Percentiles rank a stretch among this genome's conserved stretches.
These are phyloP conservation scores for Micrasema longulum DNA, from an alignment of 1,140 invertebrate species.

Conservation along the genomic window DNA sequence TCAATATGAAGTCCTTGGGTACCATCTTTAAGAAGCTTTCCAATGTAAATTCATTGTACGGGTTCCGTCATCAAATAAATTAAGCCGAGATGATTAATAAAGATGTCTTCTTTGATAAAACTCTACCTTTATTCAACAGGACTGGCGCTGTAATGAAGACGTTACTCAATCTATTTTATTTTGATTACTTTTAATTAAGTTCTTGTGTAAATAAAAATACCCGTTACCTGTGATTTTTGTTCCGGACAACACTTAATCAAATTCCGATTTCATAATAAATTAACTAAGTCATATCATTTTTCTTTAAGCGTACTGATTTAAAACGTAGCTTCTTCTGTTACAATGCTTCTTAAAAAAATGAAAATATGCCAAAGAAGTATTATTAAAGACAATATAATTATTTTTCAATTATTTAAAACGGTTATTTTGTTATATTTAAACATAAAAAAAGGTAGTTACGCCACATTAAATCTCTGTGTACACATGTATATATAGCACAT, in stretches of 20 bases:
- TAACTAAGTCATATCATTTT: slow-evolving; percentile 14
- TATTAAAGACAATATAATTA: too few species aligned
- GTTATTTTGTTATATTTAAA: too few species aligned
- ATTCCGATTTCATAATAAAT: slow-evolving; percentile 14
- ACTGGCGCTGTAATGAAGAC: slow-evolving; percentile 16
- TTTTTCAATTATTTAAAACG: too few species aligned
- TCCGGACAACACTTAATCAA: slow-evolving; percentile 16
- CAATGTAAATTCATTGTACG: neutral
- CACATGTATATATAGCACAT: too few species aligned
- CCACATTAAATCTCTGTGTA: too few species aligned
- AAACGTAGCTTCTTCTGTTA: too few species aligned
- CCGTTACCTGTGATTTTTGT: slow-evolving; percentile 8
- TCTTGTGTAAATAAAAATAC: slow-evolving; percentile 31
- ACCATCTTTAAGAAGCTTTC: neutral
- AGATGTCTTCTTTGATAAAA: slow-evolving; percentile 33
- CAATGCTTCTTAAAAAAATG: too few species aligned
- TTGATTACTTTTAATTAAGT: slow-evolving; percentile 27
- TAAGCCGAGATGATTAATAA: slow-evolving; percentile 24
- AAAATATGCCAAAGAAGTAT: too few species aligned
- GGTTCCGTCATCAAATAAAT: slow-evolving; percentile 13
- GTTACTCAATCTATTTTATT: slow-evolving; percentile 30
- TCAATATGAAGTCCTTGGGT: too few species aligned
- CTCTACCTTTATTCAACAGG: neutral
- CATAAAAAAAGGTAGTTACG: too few species aligned
- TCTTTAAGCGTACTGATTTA: too few species aligned